These are phyloP conservation scores for Ophraella communa DNA, from an alignment of 2,888 invertebrate genomes.

Conservation along the genomic window DNA sequence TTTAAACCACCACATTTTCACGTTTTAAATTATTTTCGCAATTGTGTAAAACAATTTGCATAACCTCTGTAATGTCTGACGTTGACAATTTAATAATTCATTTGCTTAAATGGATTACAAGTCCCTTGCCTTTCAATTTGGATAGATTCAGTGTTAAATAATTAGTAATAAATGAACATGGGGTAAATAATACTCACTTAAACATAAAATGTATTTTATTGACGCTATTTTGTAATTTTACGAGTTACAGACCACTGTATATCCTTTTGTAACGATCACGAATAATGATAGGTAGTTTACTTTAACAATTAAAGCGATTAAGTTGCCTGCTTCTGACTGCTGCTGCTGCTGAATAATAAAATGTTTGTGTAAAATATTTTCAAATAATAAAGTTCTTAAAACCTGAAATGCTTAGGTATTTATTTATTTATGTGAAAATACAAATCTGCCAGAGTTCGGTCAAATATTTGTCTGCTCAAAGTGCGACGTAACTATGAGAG, in stretches of 20 bases:
- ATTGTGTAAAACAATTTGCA: constrained; percentile 4
- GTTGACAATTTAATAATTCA: constrained; percentile 13
- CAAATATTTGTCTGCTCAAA: no score
- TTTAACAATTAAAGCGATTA: constrained; percentile 19
- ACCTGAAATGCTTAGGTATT: constrained; percentile 19
- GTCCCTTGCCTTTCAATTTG: constrained; percentile 8
- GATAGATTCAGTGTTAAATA: constrained; percentile 11
- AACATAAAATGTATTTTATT: constrained; percentile 25
- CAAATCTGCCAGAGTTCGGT: no score
- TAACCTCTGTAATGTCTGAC: background rate
- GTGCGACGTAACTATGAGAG: no score
- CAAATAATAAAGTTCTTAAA: constrained; percentile 25
- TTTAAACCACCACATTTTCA: no score
- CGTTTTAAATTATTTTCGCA: background rate
- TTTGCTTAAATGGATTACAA: constrained; percentile 7
- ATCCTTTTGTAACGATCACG: constrained; percentile 14
- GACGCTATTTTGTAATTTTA: constrained; percentile 22
- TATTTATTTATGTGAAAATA: constrained; percentile 9
- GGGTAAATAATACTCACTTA: constrained; percentile 20
- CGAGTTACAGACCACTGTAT: constrained; percentile 20
- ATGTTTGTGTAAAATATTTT: background rate
- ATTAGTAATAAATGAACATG: constrained; percentile 16
- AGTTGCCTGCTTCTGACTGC: constrained; percentile 13
- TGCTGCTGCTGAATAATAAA: constrained; percentile 14
- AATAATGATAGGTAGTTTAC: constrained; percentile 21